These are phyloP conservation scores for Phorcus lineatus DNA, from an alignment of 2,888 invertebrate genomes.

Conservation along the genomic window DNA sequence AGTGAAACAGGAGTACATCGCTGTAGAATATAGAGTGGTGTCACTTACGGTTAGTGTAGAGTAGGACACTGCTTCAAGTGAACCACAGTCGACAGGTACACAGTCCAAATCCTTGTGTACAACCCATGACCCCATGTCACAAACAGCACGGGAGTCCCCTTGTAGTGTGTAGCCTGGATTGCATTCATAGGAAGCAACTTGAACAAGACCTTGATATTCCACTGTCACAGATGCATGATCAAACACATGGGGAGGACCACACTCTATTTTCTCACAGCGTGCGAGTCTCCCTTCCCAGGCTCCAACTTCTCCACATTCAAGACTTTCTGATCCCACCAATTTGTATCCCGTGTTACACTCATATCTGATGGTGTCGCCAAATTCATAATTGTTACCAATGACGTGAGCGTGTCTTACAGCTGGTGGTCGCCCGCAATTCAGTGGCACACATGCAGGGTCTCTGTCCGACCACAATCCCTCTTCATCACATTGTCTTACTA, in stretches of 20 bases:
- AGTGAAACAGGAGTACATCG: not conserved
- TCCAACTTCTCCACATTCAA: constrained; percentile 43
- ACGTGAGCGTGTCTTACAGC: constrained; percentile 75
- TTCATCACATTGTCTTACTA: constrained; percentile 48
- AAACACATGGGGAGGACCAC: constrained; percentile 51
- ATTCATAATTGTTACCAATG: constrained; percentile 62
- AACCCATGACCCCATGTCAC: constrained; percentile 62
- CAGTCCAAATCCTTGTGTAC: constrained; percentile 53
- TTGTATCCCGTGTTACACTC: constrained; percentile 52
- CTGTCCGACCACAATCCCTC: constrained; percentile 53
- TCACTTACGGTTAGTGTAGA: constrained; percentile 3
- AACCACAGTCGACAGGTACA: constrained; percentile 74
- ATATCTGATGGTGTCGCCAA: constrained; percentile 49
- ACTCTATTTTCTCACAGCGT: constrained; percentile 47
- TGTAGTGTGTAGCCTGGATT: constrained; percentile 36
- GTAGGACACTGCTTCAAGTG: constrained; percentile 64
- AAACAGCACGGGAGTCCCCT: constrained; percentile 57
- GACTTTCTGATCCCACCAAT: constrained; percentile 38
- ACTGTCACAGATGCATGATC: constrained; percentile 13
- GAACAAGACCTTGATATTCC: not conserved
- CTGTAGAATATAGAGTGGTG: not conserved
- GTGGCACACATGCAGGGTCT: constrained; percentile 43
- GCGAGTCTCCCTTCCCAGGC: constrained; percentile 48
- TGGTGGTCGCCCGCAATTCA: constrained; percentile 43
- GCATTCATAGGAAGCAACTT: constrained; percentile 14